Conservation (phyloP, 1,140 invertebrate genomes). For the Forficula auricularia region DNA sequence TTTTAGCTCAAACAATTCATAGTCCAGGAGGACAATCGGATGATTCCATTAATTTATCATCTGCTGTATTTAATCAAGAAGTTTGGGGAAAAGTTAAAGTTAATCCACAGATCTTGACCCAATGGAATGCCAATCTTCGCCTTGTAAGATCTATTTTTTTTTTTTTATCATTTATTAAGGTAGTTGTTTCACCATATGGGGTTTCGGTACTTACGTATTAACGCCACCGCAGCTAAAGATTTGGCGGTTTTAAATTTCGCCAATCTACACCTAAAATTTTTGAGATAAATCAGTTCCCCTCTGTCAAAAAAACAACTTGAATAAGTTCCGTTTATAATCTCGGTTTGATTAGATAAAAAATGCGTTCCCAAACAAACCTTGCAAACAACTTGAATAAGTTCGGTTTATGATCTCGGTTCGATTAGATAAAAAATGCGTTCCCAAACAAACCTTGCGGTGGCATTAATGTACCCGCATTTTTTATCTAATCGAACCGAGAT, state of each 20-base stretch:
- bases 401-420: too few relatives aligned
- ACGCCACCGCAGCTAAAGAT: neutral
- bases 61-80: conserved; percentile 27
- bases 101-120: conserved; percentile 37
- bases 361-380: too few relatives aligned
- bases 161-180: neutral
- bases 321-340: neutral
- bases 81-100: conserved; percentile 41
- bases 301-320: neutral
- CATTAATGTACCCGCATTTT: too few relatives aligned
- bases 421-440: too few relatives aligned
- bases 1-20: conserved; percentile 22
- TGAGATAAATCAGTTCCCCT: neutral
- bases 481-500: too few relatives aligned
- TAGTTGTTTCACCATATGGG: neutral
- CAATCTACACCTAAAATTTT: neutral
- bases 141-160: conserved; percentile 27
- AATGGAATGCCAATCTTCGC: conserved; percentile 47
- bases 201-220: neutral
- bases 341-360: too few relatives aligned
- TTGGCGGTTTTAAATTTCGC: neutral
- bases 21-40: conserved; percentile 27
- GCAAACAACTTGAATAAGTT: too few relatives aligned
- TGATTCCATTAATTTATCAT: conserved; percentile 28
- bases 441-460: too few relatives aligned